Evolutionary conservation across 2,113 vertebrate species (phyloP).

Genomic region (Boulengeromyrus knoepffleri): DNA sequence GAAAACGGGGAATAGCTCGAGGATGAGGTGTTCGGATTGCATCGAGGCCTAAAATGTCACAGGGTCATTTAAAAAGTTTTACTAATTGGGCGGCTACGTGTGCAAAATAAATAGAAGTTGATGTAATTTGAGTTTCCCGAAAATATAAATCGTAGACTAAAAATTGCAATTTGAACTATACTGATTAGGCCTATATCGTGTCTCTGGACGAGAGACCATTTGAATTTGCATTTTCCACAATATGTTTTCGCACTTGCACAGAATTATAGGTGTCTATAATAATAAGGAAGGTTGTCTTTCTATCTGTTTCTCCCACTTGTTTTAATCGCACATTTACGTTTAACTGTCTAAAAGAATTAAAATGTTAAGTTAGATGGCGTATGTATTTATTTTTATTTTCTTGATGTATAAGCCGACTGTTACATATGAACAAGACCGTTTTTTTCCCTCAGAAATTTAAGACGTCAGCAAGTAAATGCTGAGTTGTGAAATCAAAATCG

Average conservation of each 20-base stretch:
- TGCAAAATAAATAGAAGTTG: not conserved
- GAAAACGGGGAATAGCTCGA: not conserved
- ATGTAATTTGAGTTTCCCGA: not conserved
- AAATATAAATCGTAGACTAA: not conserved
- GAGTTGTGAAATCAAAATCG: not conserved
- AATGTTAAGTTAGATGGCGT: not conserved
- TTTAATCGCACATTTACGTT: not conserved
- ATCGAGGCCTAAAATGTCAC: not conserved
- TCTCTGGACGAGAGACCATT: not conserved
- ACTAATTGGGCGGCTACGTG: not conserved
- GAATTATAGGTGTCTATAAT: not conserved
- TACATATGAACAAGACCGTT: not conserved
- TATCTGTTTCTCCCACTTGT: not conserved
- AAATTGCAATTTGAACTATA: not conserved
- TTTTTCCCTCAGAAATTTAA: not conserved
- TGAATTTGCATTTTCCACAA: not conserved
- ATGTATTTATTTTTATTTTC: not conserved
- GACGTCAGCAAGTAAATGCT: not conserved
- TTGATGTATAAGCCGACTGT: not conserved
- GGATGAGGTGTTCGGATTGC: not conserved
- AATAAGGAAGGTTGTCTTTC: not conserved
- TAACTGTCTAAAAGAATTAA: not conserved
- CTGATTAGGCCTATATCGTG: not conserved
- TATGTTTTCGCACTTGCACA: not conserved
- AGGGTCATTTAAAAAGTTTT: not conserved